These are phyloP conservation scores for Diploscapter pachys DNA, from an alignment of 1,140 invertebrate species.

Conservation along the genomic window DNA sequence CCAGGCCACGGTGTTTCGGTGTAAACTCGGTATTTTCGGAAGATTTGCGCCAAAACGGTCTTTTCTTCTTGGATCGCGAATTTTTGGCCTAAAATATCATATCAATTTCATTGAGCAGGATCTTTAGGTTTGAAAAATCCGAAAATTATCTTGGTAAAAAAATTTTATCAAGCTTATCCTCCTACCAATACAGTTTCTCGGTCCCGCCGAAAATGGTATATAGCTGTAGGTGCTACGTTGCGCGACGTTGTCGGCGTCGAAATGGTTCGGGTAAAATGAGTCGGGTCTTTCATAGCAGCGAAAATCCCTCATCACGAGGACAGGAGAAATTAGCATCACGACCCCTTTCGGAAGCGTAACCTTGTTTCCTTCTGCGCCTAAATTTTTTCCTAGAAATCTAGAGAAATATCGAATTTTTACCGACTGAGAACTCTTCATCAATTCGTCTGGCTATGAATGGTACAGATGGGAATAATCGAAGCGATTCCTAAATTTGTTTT, in stretches of 20 bases:
- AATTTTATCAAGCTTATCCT: conserved; percentile 59
- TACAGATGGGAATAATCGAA: conserved; percentile 65
- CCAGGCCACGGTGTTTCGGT: conserved; percentile 22
- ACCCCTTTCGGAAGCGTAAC: conserved; percentile 66
- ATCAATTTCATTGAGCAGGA: conserved; percentile 8
- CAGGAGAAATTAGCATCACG: conserved; percentile 68
- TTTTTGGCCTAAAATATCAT: conserved; percentile 65
- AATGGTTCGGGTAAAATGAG: conserved; percentile 82
- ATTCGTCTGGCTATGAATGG: conserved; percentile 74
- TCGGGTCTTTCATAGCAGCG: conserved; percentile 78
- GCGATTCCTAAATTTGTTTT: conserved; percentile 64
- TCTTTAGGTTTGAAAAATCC: conserved; percentile 17
- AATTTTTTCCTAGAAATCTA: conserved; percentile 50
- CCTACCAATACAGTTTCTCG: conserved; percentile 60
- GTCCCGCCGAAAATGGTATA: conserved; percentile 58
- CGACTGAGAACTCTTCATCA: conserved; percentile 66
- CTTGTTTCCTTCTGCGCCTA: conserved; percentile 37
- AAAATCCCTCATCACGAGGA: conserved; percentile 72
- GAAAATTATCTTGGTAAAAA: conserved; percentile 55
- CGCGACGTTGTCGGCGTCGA: conserved; percentile 73
- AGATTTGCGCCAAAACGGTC: conserved; percentile 75
- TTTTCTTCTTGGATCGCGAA: conserved; percentile 83
- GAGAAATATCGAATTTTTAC: conserved; percentile 1
- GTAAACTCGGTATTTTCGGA: conserved; percentile 69
- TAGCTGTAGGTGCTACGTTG: conserved; percentile 59